Conservation (phyloP, 1,140 invertebrate genomes). For the Globodera rostochiensis region DNA sequence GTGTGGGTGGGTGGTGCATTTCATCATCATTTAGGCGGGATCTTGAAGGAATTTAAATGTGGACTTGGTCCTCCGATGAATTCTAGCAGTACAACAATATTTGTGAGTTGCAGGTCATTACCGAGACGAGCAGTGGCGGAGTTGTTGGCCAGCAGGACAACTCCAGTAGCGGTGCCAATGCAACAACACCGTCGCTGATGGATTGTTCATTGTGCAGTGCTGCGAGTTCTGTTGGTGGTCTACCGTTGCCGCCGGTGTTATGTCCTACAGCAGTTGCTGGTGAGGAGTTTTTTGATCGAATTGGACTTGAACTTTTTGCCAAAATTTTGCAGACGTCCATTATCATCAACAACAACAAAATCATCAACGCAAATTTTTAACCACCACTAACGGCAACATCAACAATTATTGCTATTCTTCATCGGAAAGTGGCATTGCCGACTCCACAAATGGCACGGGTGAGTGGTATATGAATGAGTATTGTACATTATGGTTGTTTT, state of each 20-base stretch:
- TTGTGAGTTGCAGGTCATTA: neutral
- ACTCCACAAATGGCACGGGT: neutral
- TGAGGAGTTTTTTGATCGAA: too few relatives aligned
- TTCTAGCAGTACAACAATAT: neutral
- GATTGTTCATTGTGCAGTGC: neutral
- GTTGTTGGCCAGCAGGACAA: too few relatives aligned
- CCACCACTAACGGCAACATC: neutral
- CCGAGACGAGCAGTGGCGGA: neutral
- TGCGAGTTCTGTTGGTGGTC: too few relatives aligned
- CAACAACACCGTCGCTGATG: neutral
- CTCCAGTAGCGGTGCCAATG: too few relatives aligned
- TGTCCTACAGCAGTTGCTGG: too few relatives aligned
- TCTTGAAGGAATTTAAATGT: too few relatives aligned
- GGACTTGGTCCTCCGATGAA: neutral
- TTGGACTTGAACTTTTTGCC: too few relatives aligned
- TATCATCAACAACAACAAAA: neutral
- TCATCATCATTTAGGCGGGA: neutral
- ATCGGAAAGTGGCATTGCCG: neutral
- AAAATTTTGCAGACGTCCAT: too few relatives aligned
- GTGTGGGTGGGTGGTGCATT: neutral
- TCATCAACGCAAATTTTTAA: neutral
- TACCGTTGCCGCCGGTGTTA: too few relatives aligned
- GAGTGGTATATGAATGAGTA: neutral
- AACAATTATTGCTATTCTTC: neutral
- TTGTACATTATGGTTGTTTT: neutral